Conservation (phyloP, 2,797 vertebrate species). For the Tolypeutes matacus region DNA sequence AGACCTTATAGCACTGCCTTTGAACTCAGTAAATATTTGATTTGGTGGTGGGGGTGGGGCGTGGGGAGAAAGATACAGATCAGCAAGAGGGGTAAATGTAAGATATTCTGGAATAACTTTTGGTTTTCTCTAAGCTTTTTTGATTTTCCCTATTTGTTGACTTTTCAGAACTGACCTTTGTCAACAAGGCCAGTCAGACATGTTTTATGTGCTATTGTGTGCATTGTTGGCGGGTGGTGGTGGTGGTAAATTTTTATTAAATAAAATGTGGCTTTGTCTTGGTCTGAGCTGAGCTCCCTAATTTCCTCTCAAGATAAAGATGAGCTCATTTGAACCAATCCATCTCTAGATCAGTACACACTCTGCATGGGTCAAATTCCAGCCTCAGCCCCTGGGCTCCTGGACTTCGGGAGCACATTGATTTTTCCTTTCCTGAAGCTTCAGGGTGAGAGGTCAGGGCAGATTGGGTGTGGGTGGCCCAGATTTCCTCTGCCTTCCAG, state of each 20-base stretch:
- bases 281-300: constrained; percentile 36
- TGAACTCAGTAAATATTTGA: constrained; percentile 85
- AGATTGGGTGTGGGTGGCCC: constrained; percentile 50
- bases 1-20: constrained; percentile 77
- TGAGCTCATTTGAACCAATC: constrained; percentile 76
- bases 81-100: constrained; percentile 39
- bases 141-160: background rate
- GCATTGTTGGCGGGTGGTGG: fast-evolving
- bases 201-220: background rate
- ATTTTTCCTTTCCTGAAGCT: constrained; percentile 80
- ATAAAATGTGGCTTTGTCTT: constrained; percentile 73
- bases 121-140: constrained; percentile 29
- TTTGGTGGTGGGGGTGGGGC: background rate
- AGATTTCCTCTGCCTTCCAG: constrained; percentile 53
- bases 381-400: constrained; percentile 57
- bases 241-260: background rate
- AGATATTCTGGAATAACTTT: constrained; percentile 52
- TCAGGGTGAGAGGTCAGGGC: constrained; percentile 76
- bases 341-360: constrained; percentile 75
- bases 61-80: background rate
- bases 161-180: constrained; percentile 29
- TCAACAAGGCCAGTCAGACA: background rate
- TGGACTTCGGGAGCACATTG: constrained; percentile 72
- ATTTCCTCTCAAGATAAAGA: constrained; percentile 80
- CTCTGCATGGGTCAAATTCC: constrained; percentile 81